Base-by-base conservation (phyloP, 2,888 invertebrate species). In the Smittia sp. region DNA sequence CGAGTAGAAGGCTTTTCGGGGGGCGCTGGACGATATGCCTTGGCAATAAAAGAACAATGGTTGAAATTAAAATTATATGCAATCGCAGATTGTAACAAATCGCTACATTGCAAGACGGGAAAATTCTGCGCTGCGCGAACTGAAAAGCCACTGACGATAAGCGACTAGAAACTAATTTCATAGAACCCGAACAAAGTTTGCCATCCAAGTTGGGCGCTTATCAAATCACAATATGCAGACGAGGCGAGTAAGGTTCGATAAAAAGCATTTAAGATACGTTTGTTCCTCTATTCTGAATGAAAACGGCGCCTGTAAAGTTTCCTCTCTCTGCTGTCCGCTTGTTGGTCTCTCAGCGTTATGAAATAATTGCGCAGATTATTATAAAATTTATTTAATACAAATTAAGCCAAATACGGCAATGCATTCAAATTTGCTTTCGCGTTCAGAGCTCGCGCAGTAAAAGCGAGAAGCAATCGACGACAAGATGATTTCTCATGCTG, bases 11-110 rank as follows among this genome's bases (percentile, higher is more conserved):
- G 15, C 20, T 58, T 58, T 58, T 22, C 24, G 68, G 46, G 68
- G 46, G 24, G 54, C 58, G 46, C 22, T 58, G 58, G 58, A 58
- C 39, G 69, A 70, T 70, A 62, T 72, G 72, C 38, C 27, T 27
- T 18, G 39, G 11, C n/a, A 66, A 24, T 38, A 32, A 39, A 6
- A 46, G 32, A 69, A 69, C 69, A 69, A 69, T 69, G 32, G 69
- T 52, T 54, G 24, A 11, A 69, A 54, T 22, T 69, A 54, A 22
- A 54, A 69, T 69, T 27, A 54, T 46, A 67, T 67, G 27, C 69
- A 69, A 69, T 72, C 72, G 62, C 24, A 72, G 58, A 72, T 62
- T 72, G 38, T 39, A 72, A 72, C 62, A 72, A 72, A 72, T 70
- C 69, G 69, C 41, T 70, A 70, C 69, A 70, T 70, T 54, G 52